phyloP scores from a whole-genome alignment of 1,140 invertebrate species.

The Drosophila kurseongensis region DNA sequence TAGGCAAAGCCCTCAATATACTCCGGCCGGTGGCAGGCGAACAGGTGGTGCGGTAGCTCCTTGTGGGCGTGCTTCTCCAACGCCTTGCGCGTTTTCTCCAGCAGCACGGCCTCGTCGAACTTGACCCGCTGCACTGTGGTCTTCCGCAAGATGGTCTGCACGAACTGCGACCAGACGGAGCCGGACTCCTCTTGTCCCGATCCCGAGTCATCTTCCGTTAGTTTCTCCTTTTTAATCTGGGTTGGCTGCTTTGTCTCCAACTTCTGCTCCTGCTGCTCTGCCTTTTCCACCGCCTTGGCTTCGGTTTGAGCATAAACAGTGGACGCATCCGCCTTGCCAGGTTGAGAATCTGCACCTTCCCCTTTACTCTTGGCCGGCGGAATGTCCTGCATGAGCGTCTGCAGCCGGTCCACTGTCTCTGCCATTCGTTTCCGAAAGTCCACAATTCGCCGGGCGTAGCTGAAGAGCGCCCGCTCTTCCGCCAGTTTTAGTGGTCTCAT shows the following conservation, averaged over 20 bases:
- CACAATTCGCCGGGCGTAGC: constrained; percentile 61
- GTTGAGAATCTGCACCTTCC: neutral
- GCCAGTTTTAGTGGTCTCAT: constrained; percentile 21
- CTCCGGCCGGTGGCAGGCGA: constrained; percentile 68
- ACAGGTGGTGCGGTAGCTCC: constrained; percentile 57
- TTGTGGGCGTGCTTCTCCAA: constrained; percentile 62
- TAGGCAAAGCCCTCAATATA: constrained; percentile 78
- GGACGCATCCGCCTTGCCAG: neutral
- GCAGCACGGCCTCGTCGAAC: constrained; percentile 65
- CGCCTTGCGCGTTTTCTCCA: constrained; percentile 73
- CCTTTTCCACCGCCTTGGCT: neutral
- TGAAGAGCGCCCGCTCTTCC: constrained; percentile 61
- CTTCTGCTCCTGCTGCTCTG: neutral
- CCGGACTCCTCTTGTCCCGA: constrained; percentile 12
- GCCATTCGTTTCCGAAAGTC: constrained; percentile 77
- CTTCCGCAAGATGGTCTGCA: constrained; percentile 75
- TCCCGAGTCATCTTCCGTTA: neutral
- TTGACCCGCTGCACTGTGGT: constrained; percentile 64
- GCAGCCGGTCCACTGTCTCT: constrained; percentile 74
- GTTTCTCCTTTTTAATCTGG: constrained; percentile 3
- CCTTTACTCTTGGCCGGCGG: constrained; percentile 13
- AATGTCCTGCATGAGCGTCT: constrained; percentile 68
- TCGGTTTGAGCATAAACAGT: constrained; percentile 1
- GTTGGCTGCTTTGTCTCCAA: neutral
- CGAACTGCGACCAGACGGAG: constrained; percentile 79